Percentiles rank a stretch among this genome's conserved stretches.
Evolutionary conservation across 1,140 invertebrate species (phyloP).

Genomic region (Solenopsis fugax): DNA sequence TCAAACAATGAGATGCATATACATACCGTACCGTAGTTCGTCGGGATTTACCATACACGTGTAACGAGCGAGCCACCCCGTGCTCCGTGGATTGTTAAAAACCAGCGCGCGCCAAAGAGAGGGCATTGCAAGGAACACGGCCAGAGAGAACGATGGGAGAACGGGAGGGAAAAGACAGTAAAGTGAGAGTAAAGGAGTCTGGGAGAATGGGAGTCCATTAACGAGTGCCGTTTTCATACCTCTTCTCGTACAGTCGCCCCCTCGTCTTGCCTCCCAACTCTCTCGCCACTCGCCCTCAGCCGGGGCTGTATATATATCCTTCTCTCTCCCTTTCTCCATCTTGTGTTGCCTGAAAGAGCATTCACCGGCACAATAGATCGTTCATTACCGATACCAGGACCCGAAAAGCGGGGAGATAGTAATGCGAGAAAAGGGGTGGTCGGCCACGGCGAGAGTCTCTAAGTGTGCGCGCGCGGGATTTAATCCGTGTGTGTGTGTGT

Average conservation of each 20-base stretch:
- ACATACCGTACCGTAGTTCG: not conserved
- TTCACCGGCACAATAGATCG: slow-evolving; percentile 78
- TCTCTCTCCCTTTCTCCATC: slow-evolving; percentile 26
- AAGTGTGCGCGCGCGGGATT: not conserved
- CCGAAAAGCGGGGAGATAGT: slow-evolving; percentile 74
- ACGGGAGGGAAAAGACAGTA: slow-evolving; percentile 51
- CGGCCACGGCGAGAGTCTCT: slow-evolving; percentile 22
- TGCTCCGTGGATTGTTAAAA: slow-evolving; percentile 48
- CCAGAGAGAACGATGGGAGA: not conserved
- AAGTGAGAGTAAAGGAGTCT: slow-evolving; percentile 62
- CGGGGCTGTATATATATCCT: not conserved
- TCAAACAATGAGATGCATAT: not conserved
- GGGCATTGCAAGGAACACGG: not conserved
- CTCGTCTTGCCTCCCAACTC: slow-evolving; percentile 1
- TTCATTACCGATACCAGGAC: slow-evolving; percentile 79
- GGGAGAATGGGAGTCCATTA: slow-evolving; percentile 78
- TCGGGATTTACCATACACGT: slow-evolving; percentile 61
- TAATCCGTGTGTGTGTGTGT: not conserved
- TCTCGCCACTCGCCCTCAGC: slow-evolving; percentile 6
- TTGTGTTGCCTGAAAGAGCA: slow-evolving; percentile 70
- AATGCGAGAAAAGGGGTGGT: slow-evolving; percentile 69
- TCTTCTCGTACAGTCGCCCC: slow-evolving; percentile 56
- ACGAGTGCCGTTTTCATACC: slow-evolving; percentile 81
- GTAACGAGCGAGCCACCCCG: slow-evolving; percentile 38
- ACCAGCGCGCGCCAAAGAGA: slow-evolving; percentile 4